phyloP scores from a whole-genome alignment of 30 jellyfish, hydroid and myxozoan species.

The Sanderia malayensis region DNA sequence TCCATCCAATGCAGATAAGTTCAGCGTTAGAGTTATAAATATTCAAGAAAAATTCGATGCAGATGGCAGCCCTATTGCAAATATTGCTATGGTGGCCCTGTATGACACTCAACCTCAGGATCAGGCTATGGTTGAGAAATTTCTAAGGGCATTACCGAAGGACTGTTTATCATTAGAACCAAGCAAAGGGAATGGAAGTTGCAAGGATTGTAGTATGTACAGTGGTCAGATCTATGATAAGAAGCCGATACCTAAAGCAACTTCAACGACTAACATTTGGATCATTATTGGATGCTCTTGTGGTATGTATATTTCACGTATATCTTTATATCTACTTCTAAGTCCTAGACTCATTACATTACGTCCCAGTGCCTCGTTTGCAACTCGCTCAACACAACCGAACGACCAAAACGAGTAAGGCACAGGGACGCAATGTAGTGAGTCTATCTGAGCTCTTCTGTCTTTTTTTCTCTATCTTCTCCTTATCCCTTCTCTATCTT shows the following conservation, averaged over 20 bases:
- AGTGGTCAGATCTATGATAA: constrained; percentile 32
- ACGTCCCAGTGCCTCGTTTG: no score
- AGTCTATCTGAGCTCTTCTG: no score
- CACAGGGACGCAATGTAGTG: no score
- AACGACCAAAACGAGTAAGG: no score
- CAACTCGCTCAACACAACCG: no score
- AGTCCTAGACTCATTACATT: no score
- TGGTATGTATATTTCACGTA: constrained; percentile 36
- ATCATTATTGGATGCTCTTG: constrained; percentile 32
- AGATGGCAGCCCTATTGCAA: constrained; percentile 29
- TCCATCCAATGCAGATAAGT: constrained; percentile 6
- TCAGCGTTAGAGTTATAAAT: constrained; percentile 39
- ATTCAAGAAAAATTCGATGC: constrained; percentile 13
- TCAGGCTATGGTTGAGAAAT: constrained; percentile 2
- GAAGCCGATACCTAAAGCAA: constrained; percentile 17
- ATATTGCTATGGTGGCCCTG: constrained; percentile 44
- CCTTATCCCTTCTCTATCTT: no score
- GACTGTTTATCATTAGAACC: constrained; percentile 17
- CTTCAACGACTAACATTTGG: constrained; percentile 14
- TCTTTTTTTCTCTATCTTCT: no score
- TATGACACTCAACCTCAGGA: constrained; percentile 31
- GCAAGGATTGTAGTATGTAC: constrained; percentile 16
- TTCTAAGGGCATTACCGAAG: constrained; percentile 9
- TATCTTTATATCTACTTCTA: no score
- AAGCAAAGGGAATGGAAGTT: constrained; percentile 18